phyloP scores from a whole-genome alignment of 2,888 invertebrate species.

The Endomychus coccineus region DNA sequence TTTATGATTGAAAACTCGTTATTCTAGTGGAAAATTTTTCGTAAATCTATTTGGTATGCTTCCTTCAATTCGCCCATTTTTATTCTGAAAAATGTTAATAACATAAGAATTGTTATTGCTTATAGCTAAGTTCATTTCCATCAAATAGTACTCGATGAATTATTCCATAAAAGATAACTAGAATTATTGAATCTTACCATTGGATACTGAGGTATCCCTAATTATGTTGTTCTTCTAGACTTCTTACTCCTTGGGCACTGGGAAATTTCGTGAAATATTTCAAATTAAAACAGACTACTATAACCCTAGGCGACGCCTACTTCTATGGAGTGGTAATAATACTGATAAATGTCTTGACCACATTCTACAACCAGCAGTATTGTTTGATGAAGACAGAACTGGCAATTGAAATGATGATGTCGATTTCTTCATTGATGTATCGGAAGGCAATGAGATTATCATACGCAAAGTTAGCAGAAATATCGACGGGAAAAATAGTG shows the following conservation, averaged over 20 bases:
- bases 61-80: too few relatives aligned
- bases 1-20: too few relatives aligned
- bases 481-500: constrained; percentile 64
- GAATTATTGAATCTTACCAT: too few relatives aligned
- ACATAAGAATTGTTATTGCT: too few relatives aligned
- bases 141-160: too few relatives aligned
- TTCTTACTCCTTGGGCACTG: constrained; percentile 27
- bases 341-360: constrained; percentile 49
- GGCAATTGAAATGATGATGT: constrained; percentile 73
- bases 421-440: constrained; percentile 71
- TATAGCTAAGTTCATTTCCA: too few relatives aligned
- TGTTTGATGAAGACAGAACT: constrained; percentile 48
- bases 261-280: constrained; percentile 31
- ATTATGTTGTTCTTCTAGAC: constrained; percentile 21
- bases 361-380: constrained; percentile 41
- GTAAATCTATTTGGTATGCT: too few relatives aligned
- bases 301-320: constrained; percentile 49
- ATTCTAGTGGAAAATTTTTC: too few relatives aligned
- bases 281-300: constrained; percentile 21
- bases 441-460: constrained; percentile 49
- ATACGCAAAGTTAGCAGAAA: constrained; percentile 55
- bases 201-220: too few relatives aligned
- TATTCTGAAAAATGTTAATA: too few relatives aligned
- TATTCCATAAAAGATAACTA: too few relatives aligned
- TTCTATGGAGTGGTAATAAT: constrained; percentile 66